Percentiles rank a stretch among this genome's conserved stretches.
Conservation (phyloP, 1,140 invertebrate genomes). For the Drosophila bipectinata region DNA sequence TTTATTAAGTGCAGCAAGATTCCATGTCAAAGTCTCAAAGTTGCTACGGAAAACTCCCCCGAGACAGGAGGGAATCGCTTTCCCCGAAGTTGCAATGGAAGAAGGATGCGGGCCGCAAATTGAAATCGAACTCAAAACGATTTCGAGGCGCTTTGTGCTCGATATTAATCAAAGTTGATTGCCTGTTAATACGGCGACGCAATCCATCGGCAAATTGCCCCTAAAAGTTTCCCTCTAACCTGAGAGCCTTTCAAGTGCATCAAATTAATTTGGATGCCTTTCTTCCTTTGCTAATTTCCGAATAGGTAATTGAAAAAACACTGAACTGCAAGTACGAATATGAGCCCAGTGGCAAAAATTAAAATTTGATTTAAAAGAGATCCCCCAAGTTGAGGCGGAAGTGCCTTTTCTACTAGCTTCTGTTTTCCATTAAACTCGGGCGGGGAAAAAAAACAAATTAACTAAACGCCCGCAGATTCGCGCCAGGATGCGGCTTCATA, state of each 20-base stretch:
- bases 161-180: constrained; percentile 55
- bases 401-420: constrained; percentile 6
- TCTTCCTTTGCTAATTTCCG: not conserved
- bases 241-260: constrained; percentile 14
- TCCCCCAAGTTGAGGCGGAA: not conserved
- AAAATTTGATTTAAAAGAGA: not conserved
- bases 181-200: constrained; percentile 40
- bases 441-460: constrained; percentile 30
- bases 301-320: not conserved
- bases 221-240: constrained; percentile 7
- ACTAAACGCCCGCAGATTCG: constrained; percentile 46
- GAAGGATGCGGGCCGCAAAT: constrained; percentile 34
- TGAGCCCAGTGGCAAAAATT: not conserved
- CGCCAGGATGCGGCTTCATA: constrained; percentile 26
- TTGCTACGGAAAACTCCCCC: constrained; percentile 2
- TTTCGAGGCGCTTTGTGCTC: constrained; percentile 26
- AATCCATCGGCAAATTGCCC: constrained; percentile 22
- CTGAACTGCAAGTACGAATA: not conserved
- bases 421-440: constrained; percentile 45
- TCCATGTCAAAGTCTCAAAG: constrained; percentile 24
- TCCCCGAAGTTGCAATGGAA: constrained; percentile 13
- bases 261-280: constrained; percentile 20
- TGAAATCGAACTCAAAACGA: constrained; percentile 49
- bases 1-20: constrained; percentile 61
- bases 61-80: not conserved